Conservation (phyloP, 2,113 vertebrate species). For the Mastomys coucha region DNA sequence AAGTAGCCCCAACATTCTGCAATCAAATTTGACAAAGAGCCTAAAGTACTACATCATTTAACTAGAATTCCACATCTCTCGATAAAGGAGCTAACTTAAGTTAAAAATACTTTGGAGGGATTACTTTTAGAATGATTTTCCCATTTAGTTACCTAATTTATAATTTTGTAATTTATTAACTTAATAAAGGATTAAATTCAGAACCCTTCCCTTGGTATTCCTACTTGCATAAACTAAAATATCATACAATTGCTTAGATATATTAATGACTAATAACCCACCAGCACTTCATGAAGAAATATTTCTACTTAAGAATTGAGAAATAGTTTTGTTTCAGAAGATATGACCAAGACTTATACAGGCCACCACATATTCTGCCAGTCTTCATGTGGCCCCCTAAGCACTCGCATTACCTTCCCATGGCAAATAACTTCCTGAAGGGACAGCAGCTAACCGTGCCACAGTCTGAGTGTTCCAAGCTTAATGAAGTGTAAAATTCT, state of each 20-base stretch:
- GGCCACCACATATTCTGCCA: background rate
- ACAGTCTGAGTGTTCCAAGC: conserved; percentile 5
- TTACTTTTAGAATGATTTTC: background rate
- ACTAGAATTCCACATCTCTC: background rate
- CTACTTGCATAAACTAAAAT: background rate
- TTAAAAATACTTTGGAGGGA: background rate
- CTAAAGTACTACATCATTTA: background rate
- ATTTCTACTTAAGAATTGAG: background rate
- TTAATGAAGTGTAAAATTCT: conserved; percentile 56
- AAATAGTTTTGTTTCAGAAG: background rate
- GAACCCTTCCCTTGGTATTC: background rate
- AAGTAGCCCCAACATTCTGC: background rate
- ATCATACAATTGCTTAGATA: background rate
- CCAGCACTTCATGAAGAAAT: background rate
- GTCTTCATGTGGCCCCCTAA: background rate
- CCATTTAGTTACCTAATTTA: background rate
- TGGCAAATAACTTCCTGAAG: conserved; percentile 46
- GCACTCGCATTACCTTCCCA: background rate
- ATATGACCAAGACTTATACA: background rate
- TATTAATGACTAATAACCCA: background rate
- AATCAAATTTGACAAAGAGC: background rate
- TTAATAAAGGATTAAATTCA: background rate
- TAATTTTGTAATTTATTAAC: background rate
- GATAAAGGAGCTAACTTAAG: background rate
- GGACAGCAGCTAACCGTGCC: background rate